A percentile compares a stretch with the other conserved stretches of the same genome.
phyloP scores from a whole-genome alignment of 2,113 vertebrate species.

The Falcunculus frontatus region DNA sequence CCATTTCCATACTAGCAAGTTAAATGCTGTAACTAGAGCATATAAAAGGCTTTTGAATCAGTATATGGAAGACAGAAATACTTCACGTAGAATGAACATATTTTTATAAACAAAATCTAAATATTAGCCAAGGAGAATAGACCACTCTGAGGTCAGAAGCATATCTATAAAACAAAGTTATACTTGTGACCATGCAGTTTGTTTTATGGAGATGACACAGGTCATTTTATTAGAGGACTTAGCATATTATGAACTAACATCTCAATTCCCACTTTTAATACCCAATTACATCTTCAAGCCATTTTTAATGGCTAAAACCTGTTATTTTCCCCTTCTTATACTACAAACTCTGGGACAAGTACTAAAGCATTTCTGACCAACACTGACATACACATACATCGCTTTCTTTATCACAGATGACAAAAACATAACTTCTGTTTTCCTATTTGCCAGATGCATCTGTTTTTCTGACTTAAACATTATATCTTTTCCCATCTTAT shows the following conservation, averaged over 20 bases:
- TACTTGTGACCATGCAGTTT: neutral
- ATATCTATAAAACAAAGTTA: neutral
- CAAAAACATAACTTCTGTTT: neutral
- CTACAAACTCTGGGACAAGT: neutral
- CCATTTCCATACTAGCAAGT: neutral
- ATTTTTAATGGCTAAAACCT: neutral
- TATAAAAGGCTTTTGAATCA: neutral
- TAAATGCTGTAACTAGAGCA: neutral
- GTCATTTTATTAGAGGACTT: neutral
- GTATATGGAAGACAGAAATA: neutral
- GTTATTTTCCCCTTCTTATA: neutral
- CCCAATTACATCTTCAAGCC: neutral
- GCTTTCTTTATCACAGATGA: neutral
- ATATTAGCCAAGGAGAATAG: neutral
- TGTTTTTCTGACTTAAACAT: neutral
- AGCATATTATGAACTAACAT: neutral
- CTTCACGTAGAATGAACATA: neutral
- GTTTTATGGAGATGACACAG: neutral
- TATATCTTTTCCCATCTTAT: neutral
- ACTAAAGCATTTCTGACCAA: neutral
- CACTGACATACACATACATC: accelerated
- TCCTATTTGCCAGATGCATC: neutral
- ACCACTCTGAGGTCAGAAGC: neutral
- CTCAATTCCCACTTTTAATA: neutral
- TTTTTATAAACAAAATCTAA: neutral